Conservation (phyloP, 2,888 invertebrate species). For the Caenorhabditis auriculariae region DNA sequence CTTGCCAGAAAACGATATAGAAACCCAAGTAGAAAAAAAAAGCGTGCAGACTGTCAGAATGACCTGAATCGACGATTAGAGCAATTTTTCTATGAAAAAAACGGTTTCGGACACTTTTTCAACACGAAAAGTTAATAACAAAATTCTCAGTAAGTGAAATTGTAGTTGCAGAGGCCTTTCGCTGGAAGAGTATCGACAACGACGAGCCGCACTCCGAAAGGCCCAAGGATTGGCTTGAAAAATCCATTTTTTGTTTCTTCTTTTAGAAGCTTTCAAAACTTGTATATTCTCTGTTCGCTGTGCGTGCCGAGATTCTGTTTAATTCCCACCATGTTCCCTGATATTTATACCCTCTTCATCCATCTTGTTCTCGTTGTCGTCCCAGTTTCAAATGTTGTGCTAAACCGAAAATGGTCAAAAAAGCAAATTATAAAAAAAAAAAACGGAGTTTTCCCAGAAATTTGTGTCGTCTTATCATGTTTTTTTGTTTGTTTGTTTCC, state of each 20-base stretch:
- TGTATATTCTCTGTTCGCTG: neutral
- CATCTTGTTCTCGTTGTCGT: too few relatives aligned
- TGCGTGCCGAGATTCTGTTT: constrained; percentile 1
- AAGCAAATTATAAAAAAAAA: too few relatives aligned
- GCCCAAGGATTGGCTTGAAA: neutral
- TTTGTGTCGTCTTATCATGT: too few relatives aligned
- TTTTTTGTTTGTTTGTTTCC: too few relatives aligned
- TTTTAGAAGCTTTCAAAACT: constrained; percentile 1
- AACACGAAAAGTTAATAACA: neutral
- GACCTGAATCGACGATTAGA: too few relatives aligned
- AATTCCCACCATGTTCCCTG: neutral
- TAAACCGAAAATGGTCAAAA: too few relatives aligned
- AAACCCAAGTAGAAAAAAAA: too few relatives aligned
- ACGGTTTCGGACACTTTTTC: neutral
- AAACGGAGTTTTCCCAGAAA: too few relatives aligned
- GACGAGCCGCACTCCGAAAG: neutral
- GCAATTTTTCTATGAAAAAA: neutral
- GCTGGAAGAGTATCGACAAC: constrained; percentile 6
- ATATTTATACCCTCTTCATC: neutral
- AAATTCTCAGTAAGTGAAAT: neutral
- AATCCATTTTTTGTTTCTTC: constrained; percentile 7
- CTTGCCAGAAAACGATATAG: too few relatives aligned
- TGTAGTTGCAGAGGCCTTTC: constrained; percentile 7
- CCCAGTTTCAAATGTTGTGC: too few relatives aligned
- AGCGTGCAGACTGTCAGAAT: too few relatives aligned